phyloP scores from a whole-genome alignment of 2,888 invertebrate species.

The Callimorpha dominula region DNA sequence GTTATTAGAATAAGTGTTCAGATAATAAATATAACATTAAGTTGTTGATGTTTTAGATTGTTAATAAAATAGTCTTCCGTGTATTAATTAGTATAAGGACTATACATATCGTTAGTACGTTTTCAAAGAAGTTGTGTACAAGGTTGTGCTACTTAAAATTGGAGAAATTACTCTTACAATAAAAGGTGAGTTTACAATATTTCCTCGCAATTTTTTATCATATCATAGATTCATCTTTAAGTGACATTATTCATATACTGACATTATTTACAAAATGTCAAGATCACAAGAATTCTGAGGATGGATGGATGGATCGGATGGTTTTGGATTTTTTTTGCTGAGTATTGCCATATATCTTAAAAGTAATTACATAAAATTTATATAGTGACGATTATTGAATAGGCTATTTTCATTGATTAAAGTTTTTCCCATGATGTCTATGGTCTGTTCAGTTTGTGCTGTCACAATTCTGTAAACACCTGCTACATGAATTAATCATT shows the following conservation, averaged over 20 bases:
- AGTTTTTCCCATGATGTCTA: background rate
- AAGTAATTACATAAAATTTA: background rate
- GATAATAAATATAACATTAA: conserved; percentile 35
- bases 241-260: no score
- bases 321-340: no score
- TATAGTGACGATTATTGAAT: background rate
- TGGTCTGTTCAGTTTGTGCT: background rate
- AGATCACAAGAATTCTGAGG: background rate
- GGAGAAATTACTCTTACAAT: conserved; percentile 70
- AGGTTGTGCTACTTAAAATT: conserved; percentile 76
- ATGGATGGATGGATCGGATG: no score
- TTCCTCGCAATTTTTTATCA: no score
- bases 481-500: background rate
- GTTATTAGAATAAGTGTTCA: conserved; percentile 52
- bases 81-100: conserved; percentile 32
- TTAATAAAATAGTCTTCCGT: conserved; percentile 56
- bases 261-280: background rate
- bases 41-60: conserved; percentile 52
- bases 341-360: no score
- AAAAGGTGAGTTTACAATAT: conserved; percentile 67
- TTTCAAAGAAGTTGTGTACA: conserved; percentile 64
- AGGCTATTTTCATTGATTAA: background rate
- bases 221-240: no score
- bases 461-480: background rate
- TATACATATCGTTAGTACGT: conserved; percentile 53